A percentile compares a stretch with the other conserved stretches of the same genome.
phyloP scores from a whole-genome alignment of 1,140 invertebrate species.

The Samia ricini region DNA sequence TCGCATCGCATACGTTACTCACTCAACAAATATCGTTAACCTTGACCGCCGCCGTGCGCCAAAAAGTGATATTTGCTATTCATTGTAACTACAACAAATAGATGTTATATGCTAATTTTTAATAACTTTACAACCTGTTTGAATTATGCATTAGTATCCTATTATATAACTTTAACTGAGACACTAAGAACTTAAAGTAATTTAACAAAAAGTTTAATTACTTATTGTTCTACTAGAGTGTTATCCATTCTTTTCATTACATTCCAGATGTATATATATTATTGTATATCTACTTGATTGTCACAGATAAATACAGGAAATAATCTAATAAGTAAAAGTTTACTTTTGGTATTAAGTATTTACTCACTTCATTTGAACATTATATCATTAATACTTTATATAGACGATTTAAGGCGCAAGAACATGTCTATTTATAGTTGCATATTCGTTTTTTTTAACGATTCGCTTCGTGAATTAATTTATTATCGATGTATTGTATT shows the following conservation, averaged over 20 bases:
- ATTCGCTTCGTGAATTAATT: background rate
- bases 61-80: background rate
- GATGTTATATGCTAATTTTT: background rate
- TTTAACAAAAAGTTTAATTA: too few relatives aligned
- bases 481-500: background rate
- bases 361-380: background rate
- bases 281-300: too few relatives aligned
- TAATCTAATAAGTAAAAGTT: background rate
- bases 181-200: too few relatives aligned
- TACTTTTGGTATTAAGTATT: background rate
- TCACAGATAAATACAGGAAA: background rate
- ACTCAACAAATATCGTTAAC: background rate
- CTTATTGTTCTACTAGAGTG: too few relatives aligned
- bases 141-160: too few relatives aligned
- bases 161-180: too few relatives aligned
- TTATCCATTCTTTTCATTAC: background rate
- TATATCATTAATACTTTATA: background rate
- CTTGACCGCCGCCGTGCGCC: background rate
- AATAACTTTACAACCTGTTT: too few relatives aligned
- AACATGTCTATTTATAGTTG: background rate
- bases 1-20: conserved; percentile 1
- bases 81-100: background rate
- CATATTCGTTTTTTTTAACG: background rate
- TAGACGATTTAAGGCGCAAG: background rate
- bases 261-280: too few relatives aligned